phyloP scores from a whole-genome alignment of 1,140 invertebrate species.

The Aphis craccivora region DNA sequence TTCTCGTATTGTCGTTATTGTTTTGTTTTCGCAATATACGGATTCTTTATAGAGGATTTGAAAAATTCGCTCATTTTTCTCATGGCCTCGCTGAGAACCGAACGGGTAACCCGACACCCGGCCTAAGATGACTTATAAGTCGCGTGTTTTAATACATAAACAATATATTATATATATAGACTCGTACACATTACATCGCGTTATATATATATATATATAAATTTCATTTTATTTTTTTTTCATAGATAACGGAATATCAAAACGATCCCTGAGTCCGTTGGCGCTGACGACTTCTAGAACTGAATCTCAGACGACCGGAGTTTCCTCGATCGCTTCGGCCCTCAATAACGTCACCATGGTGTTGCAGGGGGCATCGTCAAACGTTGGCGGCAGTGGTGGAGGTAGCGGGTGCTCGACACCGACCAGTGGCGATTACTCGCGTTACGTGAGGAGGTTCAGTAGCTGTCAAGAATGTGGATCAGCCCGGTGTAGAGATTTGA shows the following conservation, averaged over 20 bases:
- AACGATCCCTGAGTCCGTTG: conserved; percentile 46
- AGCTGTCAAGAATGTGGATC: conserved; percentile 81
- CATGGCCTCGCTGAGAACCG: conserved; percentile 48
- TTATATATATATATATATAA: neutral
- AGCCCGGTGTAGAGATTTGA: conserved; percentile 80
- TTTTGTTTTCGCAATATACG: conserved; percentile 55
- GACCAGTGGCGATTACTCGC: conserved; percentile 72
- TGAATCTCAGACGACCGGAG: neutral
- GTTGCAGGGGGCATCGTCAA: neutral
- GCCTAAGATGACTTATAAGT: conserved; percentile 52
- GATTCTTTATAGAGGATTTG: conserved; percentile 50
- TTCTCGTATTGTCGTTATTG: conserved; percentile 56
- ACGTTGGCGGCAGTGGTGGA: neutral
- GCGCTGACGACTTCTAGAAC: neutral
- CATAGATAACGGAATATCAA: conserved; percentile 48
- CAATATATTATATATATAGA: conserved; percentile 1
- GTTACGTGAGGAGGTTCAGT: conserved; percentile 81
- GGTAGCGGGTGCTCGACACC: conserved; percentile 8
- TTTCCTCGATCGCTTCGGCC: conserved; percentile 28
- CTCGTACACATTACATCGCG: neutral
- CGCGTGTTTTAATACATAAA: conserved; percentile 2
- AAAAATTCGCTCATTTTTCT: conserved; percentile 55
- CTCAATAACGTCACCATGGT: conserved; percentile 48
- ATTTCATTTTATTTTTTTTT: neutral
- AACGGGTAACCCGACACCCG: conserved; percentile 38